Percentiles rank a stretch among this genome's conserved stretches.
Evolutionary conservation across 2,113 vertebrate genomes (phyloP).

Genomic region (Kryptolebias marmoratus): DNA sequence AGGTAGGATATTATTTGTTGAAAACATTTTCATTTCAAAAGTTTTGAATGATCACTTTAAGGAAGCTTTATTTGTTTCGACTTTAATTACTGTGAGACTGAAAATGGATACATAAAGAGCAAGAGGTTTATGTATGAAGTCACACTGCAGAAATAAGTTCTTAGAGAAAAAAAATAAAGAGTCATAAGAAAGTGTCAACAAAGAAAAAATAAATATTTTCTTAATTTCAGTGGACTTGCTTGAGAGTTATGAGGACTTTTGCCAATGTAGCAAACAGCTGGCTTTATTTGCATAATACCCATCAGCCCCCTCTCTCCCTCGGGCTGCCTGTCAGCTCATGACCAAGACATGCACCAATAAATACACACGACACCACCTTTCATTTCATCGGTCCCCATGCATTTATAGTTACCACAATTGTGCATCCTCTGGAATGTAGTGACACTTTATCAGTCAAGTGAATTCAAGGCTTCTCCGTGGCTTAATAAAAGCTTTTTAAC

Average conservation of each 20-base stretch:
- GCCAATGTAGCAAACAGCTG: conserved; percentile 74
- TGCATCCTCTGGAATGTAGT: conserved; percentile 12
- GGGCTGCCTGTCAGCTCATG: conserved; percentile 67
- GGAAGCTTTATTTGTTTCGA: too few relatives aligned
- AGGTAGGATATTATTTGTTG: too few relatives aligned
- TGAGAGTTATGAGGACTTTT: conserved; percentile 58
- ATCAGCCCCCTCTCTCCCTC: conserved; percentile 65
- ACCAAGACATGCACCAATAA: conserved; percentile 46
- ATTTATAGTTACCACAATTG: conserved; percentile 14
- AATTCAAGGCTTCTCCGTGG: conserved; percentile 30
- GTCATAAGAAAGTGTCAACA: neutral
- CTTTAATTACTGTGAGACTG: too few relatives aligned
- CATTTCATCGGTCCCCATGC: conserved; percentile 18
- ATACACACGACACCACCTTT: conserved; percentile 28
- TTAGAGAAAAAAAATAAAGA: conserved; percentile 53
- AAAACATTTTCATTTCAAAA: too few relatives aligned
- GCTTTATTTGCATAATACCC: conserved; percentile 76
- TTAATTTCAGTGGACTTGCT: conserved; percentile 50
- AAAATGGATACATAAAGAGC: too few relatives aligned
- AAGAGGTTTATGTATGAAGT: too few relatives aligned
- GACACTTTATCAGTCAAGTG: conserved; percentile 4
- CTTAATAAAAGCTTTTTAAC: conserved; percentile 52
- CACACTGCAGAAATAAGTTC: conserved; percentile 28
- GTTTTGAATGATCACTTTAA: too few relatives aligned
- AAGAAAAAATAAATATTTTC: conserved; percentile 50